Evolutionary conservation across 2,888 invertebrate genomes (phyloP).

Genomic region (Drosophila nr. perissopoda): DNA sequence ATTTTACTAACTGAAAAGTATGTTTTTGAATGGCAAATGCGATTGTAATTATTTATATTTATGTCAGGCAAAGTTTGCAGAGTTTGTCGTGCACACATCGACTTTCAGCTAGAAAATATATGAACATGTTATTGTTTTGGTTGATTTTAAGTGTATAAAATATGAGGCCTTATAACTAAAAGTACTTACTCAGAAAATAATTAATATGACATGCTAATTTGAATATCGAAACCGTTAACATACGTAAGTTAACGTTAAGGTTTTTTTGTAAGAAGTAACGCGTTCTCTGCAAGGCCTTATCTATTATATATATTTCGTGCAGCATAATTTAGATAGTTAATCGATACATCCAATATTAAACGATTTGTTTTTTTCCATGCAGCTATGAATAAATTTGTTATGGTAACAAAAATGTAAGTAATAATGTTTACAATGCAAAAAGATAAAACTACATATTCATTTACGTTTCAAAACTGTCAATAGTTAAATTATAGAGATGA

Average conservation of each 20-base stretch:
- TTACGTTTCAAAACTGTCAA: not conserved
- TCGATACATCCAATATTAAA: not conserved
- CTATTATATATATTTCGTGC: not conserved
- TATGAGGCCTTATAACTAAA: not conserved
- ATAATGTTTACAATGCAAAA: not conserved
- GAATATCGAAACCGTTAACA: not conserved
- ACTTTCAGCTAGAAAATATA: not conserved
- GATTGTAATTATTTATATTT: slow-evolving; percentile 12
- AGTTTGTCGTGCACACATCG: not conserved
- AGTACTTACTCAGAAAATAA: not conserved
- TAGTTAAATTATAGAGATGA: not conserved
- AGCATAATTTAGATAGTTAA: not conserved
- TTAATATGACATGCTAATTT: not conserved
- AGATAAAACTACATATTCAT: not conserved
- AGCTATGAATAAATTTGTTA: not conserved
- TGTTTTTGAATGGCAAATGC: not conserved
- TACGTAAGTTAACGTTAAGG: not conserved
- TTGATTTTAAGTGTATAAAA: not conserved
- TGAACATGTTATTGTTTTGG: not conserved
- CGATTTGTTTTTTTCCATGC: no score
- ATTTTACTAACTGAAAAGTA: not conserved
- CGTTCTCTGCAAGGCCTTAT: not conserved
- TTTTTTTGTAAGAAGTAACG: not conserved
- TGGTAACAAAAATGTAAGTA: no score
- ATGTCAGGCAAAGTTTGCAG: not conserved